These are phyloP conservation scores for Macaria notata DNA, from an alignment of 2,888 invertebrate species.

Conservation along the genomic window DNA sequence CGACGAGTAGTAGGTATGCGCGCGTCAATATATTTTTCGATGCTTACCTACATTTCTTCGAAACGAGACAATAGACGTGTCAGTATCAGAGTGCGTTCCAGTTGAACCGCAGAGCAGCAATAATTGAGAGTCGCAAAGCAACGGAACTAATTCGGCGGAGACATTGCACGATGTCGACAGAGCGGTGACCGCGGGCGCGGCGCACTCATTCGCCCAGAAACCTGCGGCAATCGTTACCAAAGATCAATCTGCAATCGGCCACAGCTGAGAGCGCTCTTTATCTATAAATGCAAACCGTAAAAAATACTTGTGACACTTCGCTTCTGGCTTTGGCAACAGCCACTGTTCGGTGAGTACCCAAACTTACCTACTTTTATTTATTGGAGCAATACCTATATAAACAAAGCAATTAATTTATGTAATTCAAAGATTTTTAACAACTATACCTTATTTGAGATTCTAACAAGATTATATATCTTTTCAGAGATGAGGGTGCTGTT, in stretches of 20 bases:
- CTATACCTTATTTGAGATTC: too few relatives aligned
- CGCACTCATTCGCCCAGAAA: conserved; percentile 77
- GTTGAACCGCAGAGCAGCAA: conserved; percentile 8
- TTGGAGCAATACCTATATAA: too few relatives aligned
- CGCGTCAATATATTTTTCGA: too few relatives aligned
- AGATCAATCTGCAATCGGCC: conserved; percentile 72
- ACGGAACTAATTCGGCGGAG: conserved; percentile 71
- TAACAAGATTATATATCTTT: conserved; percentile 21
- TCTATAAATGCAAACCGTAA: conserved; percentile 76
- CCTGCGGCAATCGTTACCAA: conserved; percentile 74
- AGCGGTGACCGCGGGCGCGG: conserved; percentile 33
- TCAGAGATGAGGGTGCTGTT: conserved; percentile 63
- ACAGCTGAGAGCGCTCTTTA: conserved; percentile 70
- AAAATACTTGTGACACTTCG: conserved; percentile 65
- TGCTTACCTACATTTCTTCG: background rate
- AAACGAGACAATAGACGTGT: conserved; percentile 7
- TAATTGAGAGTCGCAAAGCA: conserved; percentile 30
- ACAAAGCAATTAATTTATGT: too few relatives aligned
- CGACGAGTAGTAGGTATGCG: too few relatives aligned
- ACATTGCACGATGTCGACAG: conserved; percentile 73
- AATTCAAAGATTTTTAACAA: too few relatives aligned
- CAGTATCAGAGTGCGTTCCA: conserved; percentile 8
- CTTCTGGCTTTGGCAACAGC: conserved; percentile 53
- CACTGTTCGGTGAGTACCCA: conserved; percentile 32
- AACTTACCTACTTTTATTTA: background rate